Conservation (phyloP, 35 echinoderm and acorn worm genomes). For the Chiridota heheva region DNA sequence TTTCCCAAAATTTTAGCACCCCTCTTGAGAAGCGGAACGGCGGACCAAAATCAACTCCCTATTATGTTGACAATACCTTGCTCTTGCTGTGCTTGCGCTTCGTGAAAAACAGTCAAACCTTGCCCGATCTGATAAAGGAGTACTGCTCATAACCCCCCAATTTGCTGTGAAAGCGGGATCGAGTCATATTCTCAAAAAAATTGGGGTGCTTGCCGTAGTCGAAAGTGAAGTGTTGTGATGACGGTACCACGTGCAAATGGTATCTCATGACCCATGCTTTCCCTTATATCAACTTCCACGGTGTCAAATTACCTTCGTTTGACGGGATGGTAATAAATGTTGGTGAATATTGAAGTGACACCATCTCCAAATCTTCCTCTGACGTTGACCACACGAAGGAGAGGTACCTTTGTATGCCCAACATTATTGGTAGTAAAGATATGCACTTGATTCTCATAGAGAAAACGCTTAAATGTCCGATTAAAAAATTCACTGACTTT, state of each 20-base stretch:
- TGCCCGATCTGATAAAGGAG: slow-evolving; percentile 28
- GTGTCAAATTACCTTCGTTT: not conserved
- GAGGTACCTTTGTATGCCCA: slow-evolving; percentile 18
- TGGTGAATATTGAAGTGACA: slow-evolving; percentile 2
- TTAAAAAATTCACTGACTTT: no score
- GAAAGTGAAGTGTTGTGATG: no score
- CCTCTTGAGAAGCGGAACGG: slow-evolving; percentile 47
- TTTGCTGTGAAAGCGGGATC: not conserved
- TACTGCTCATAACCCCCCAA: slow-evolving; percentile 21
- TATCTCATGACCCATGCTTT: not conserved
- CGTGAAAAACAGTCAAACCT: slow-evolving; percentile 46
- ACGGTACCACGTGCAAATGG: slow-evolving; percentile 38
- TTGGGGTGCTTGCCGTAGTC: no score
- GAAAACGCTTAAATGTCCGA: no score
- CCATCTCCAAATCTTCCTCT: slow-evolving; percentile 15
- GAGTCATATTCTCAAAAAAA: no score
- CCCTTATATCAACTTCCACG: slow-evolving; percentile 31
- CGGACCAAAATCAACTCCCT: slow-evolving; percentile 22
- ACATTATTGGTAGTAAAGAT: no score
- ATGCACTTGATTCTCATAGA: no score
- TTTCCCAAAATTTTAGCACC: slow-evolving; percentile 48
- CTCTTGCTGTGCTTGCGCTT: slow-evolving; percentile 21
- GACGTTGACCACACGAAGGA: slow-evolving; percentile 18
- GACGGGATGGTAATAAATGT: slow-evolving; percentile 24
- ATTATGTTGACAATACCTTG: slow-evolving; percentile 38